A percentile compares a stretch with the other conserved stretches of the same genome.
Conservation (phyloP, 2,888 invertebrate genomes). For the Meghimatium bilineatum region DNA sequence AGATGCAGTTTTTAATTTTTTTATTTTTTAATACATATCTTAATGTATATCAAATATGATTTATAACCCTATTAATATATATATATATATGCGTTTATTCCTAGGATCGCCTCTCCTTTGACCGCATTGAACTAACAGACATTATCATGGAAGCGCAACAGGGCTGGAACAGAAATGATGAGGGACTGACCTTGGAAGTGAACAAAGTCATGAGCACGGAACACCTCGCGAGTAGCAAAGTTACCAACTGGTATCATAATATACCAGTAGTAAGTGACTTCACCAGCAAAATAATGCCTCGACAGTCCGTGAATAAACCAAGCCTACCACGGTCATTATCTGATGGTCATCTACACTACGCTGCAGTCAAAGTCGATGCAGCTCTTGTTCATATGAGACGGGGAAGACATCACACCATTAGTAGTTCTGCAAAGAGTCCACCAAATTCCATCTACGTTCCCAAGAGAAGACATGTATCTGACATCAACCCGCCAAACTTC, state of each 20-base stretch:
- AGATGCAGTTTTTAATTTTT: not conserved
- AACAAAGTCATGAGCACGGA: conserved; percentile 43
- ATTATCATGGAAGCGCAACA: conserved; percentile 39
- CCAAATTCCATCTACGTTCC: not conserved
- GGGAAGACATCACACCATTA: not conserved
- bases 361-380: not conserved
- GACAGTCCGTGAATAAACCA: not conserved
- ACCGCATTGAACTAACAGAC: conserved; percentile 36
- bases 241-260: conserved; percentile 40
- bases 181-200: conserved; percentile 37
- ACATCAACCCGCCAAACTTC: conserved; percentile 14
- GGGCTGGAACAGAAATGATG: conserved; percentile 36
- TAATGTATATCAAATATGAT: not conserved
- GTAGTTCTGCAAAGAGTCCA: not conserved
- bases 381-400: not conserved
- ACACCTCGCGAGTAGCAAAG: conserved; percentile 37
- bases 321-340: conserved; percentile 28
- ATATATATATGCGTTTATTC: not conserved
- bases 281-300: not conserved
- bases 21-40: too few species aligned
- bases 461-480: conserved; percentile 19
- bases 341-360: conserved; percentile 13
- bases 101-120: conserved; percentile 40
- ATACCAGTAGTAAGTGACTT: not conserved
- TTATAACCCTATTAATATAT: not conserved